Base-by-base conservation (phyloP, 1,140 invertebrate genomes). In the Drosophila albomicans region DNA sequence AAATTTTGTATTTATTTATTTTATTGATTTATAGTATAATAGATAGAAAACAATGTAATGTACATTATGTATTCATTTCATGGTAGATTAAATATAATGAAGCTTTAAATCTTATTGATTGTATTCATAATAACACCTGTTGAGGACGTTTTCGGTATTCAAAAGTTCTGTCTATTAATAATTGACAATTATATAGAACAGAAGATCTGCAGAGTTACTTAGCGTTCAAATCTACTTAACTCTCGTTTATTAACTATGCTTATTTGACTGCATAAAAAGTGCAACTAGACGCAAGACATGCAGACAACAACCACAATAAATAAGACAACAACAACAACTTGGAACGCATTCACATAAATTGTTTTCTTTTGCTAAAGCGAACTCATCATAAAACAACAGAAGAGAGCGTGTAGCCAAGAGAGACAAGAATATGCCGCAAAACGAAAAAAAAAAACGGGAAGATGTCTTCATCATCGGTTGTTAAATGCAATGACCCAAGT, bases 401-500 rank as follows among this genome's bases (percentile, higher is more conserved):
- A 13, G 13, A 69, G 45, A 75, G 58, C 7, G 35, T 8, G 45
- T 11, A 64, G 4, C 56, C 13, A 32, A 8, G n/a, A 10, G 13
- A 48, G 61, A 57, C 70, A 73, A 68, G 38, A 59, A 61, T 61
- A 74, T 45, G 64, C 56, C 48, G 59, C 59, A 57, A 80, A 25
- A 25, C 20, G 20, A 25, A 25, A 25, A 25, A 25, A 20, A 20
- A 80, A 85, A 89, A 81, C 85, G 78, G 78, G 70, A 89, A 88
- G 85, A 88, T 88, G 85, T 88, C 85, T 88, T 88, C 85, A 88
- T 88, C 85, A 81, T 71, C 68, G 73, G 66, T 30, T 64, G 71
- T 68, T 67, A 64, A 75, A 72, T 49, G 59, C 70, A 84, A 73
- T 81, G 71, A 73, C 70, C 84, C 78, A 88, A 88, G 74, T 88